Conservation (phyloP, 2,888 invertebrate genomes). For the Cephus runcator region DNA sequence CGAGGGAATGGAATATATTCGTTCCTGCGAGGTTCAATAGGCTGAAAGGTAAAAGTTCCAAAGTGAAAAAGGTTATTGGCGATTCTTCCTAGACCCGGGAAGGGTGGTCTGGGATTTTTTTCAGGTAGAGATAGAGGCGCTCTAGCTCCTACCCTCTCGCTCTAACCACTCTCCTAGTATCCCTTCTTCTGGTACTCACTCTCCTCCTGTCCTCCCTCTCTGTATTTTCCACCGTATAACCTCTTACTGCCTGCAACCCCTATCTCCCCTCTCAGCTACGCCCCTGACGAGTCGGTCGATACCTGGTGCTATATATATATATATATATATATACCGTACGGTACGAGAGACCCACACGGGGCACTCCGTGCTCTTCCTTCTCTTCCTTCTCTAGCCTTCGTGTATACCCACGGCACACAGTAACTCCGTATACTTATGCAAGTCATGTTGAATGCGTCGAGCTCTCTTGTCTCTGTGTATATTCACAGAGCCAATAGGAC, state of each 20-base stretch:
- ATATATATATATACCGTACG: background rate
- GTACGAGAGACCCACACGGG: background rate
- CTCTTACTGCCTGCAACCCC: background rate
- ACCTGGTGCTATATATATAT: background rate
- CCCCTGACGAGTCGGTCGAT: background rate
- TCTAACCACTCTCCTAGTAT: background rate
- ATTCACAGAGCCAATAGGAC: background rate
- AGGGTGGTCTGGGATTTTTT: background rate
- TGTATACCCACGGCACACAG: background rate
- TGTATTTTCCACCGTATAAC: background rate
- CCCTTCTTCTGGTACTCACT: background rate
- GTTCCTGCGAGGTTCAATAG: background rate
- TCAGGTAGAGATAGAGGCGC: background rate
- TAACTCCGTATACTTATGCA: background rate
- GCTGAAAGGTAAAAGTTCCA: background rate
- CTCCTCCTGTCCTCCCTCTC: background rate
- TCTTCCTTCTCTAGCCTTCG: background rate
- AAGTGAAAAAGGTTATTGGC: conserved; percentile 1
- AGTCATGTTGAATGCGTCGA: background rate
- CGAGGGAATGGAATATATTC: background rate
- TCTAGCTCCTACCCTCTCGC: background rate
- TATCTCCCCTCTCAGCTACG: background rate
- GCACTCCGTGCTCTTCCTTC: background rate
- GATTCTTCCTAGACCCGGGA: background rate
- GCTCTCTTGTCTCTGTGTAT: background rate